phyloP scores from a whole-genome alignment of 2,888 invertebrate species.

The Lycocerus yunnanus region DNA sequence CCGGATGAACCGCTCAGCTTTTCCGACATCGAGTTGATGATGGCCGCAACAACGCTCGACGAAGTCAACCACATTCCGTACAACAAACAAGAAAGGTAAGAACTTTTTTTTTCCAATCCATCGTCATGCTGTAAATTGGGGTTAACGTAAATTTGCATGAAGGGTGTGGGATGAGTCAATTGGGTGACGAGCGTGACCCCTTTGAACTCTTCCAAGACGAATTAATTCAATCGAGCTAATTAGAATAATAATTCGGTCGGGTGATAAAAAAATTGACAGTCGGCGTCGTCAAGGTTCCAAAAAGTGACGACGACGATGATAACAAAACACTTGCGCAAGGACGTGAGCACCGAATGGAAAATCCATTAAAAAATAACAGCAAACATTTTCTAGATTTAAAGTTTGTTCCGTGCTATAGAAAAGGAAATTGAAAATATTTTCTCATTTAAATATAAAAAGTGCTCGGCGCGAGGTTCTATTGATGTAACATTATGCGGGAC shows the following conservation, averaged over 20 bases:
- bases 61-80: constrained; percentile 59
- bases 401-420: background rate
- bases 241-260: background rate
- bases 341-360: background rate
- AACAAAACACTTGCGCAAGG: background rate
- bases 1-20: constrained; percentile 61
- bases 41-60: constrained; percentile 50
- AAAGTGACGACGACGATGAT: background rate
- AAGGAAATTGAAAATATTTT: background rate
- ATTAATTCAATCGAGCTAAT: background rate
- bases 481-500: background rate
- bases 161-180: background rate
- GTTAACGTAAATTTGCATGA: background rate
- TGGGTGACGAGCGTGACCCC: background rate
- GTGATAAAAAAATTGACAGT: background rate
- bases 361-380: background rate
- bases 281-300: background rate
- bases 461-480: background rate
- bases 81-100: constrained; percentile 72
- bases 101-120: background rate
- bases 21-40: constrained; percentile 56
- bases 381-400: background rate
- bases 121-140: background rate
- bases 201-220: background rate
- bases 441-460: background rate